Conservation (phyloP, 1,140 invertebrate species). For the Microplitis demolitor region DNA sequence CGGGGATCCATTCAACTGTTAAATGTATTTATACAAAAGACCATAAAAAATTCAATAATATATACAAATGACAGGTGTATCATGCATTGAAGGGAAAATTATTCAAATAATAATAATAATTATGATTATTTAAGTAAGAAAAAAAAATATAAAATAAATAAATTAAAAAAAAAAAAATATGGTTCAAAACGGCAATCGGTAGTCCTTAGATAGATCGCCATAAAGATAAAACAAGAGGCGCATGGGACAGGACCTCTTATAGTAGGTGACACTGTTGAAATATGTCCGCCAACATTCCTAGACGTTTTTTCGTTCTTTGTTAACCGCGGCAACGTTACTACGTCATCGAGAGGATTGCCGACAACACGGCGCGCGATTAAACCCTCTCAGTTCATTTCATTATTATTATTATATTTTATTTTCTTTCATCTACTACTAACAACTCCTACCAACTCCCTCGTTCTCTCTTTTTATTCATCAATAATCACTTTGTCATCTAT, state of each 20-base stretch:
- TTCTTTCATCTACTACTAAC: no score
- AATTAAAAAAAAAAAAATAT: neutral
- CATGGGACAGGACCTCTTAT: constrained; percentile 28
- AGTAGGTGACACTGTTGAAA: constrained; percentile 56
- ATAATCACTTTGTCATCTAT: no score
- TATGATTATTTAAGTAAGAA: neutral
- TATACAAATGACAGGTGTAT: no score
- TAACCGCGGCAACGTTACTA: constrained; percentile 49
- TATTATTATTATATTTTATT: neutral
- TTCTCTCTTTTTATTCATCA: no score
- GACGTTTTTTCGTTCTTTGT: constrained; percentile 49
- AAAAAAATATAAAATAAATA: neutral
- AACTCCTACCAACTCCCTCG: no score
- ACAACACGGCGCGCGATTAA: neutral
- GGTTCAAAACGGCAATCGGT: constrained; percentile 1
- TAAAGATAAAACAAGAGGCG: constrained; percentile 13
- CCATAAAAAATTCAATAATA: no score
- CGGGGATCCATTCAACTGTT: no score
- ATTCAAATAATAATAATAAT: neutral
- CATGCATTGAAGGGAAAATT: neutral
- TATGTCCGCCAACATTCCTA: constrained; percentile 53
- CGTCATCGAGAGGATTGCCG: constrained; percentile 42
- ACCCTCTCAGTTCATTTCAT: neutral
- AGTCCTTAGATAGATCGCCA: neutral
- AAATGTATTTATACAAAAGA: no score